Evolutionary conservation across 2,888 invertebrate species (phyloP).

Genomic region (Cataglyphis livida): DNA sequence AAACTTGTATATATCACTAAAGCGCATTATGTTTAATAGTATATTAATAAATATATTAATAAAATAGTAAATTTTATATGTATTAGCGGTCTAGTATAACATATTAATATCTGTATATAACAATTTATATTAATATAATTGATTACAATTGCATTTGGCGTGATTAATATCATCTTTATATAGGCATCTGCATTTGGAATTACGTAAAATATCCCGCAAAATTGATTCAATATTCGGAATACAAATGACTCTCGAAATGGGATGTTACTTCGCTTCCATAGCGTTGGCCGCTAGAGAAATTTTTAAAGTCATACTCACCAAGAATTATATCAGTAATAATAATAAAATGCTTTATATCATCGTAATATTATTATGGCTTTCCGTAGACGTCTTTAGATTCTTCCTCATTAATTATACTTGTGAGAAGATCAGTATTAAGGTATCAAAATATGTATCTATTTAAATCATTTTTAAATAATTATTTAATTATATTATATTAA

Average conservation of each 20-base stretch:
- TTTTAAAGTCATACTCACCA: background rate
- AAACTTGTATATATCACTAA: too few species aligned
- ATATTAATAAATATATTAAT: too few species aligned
- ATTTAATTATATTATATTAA: background rate
- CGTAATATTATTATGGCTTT: background rate
- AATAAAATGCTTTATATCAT: background rate
- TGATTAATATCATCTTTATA: background rate
- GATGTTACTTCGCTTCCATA: constrained; percentile 8
- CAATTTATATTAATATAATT: background rate
- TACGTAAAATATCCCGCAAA: constrained; percentile 7
- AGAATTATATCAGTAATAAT: background rate
- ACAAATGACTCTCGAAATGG: constrained; percentile 25
- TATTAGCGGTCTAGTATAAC: too few species aligned
- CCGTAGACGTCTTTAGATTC: background rate
- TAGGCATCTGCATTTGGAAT: constrained; percentile 30
- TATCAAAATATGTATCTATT: background rate
- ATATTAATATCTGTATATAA: too few species aligned
- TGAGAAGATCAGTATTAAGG: constrained; percentile 10
- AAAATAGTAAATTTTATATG: too few species aligned
- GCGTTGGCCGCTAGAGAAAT: background rate
- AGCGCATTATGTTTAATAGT: too few species aligned
- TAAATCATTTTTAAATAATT: background rate
- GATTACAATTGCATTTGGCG: background rate
- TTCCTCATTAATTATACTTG: constrained; percentile 5
- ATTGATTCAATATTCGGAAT: constrained; percentile 8